A percentile compares a stretch with the other conserved stretches of the same genome.
phyloP scores from a whole-genome alignment of 2,888 invertebrate genomes.

The Ophion obscuratus region DNA sequence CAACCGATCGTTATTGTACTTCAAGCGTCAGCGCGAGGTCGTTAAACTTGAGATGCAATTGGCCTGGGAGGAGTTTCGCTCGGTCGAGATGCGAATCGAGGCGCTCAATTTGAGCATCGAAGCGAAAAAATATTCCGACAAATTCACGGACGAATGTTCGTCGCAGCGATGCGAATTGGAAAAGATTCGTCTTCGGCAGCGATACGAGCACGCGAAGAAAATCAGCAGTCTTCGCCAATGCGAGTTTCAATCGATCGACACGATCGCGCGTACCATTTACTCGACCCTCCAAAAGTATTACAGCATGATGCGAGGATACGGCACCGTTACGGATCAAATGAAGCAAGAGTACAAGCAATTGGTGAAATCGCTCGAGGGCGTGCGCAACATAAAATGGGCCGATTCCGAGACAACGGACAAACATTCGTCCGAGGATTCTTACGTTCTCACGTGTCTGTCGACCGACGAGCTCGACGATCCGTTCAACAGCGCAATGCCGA shows the following conservation, averaged over 20 bases:
- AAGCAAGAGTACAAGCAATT: slow-evolving; percentile 86
- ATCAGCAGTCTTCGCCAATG: slow-evolving; percentile 84
- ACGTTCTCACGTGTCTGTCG: slow-evolving; percentile 76
- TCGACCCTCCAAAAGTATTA: slow-evolving; percentile 86
- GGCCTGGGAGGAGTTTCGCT: slow-evolving; percentile 78
- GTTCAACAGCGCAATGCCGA: slow-evolving; percentile 72
- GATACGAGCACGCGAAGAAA: slow-evolving; percentile 84
- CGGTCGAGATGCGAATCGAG: slow-evolving; percentile 74
- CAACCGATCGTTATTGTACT: slow-evolving; percentile 80
- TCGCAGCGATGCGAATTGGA: slow-evolving; percentile 76
- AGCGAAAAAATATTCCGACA: slow-evolving; percentile 71
- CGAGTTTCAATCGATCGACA: slow-evolving; percentile 85
- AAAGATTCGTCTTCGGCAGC: slow-evolving; percentile 77
- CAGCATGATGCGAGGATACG: slow-evolving; percentile 86
- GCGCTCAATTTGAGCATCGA: slow-evolving; percentile 70
- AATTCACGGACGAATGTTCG: slow-evolving; percentile 71
- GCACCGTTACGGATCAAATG: slow-evolving; percentile 86
- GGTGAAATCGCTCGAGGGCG: slow-evolving; percentile 86
- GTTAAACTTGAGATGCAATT: slow-evolving; percentile 76
- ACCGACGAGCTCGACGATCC: slow-evolving; percentile 75
- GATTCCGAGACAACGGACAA: slow-evolving; percentile 82
- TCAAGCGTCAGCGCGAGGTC: slow-evolving; percentile 80
- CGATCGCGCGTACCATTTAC: slow-evolving; percentile 85
- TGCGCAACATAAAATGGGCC: slow-evolving; percentile 87
- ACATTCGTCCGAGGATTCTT: slow-evolving; percentile 77